Base-by-base conservation (phyloP, 2,888 invertebrate species). In the Lasioglossum vierecki region DNA sequence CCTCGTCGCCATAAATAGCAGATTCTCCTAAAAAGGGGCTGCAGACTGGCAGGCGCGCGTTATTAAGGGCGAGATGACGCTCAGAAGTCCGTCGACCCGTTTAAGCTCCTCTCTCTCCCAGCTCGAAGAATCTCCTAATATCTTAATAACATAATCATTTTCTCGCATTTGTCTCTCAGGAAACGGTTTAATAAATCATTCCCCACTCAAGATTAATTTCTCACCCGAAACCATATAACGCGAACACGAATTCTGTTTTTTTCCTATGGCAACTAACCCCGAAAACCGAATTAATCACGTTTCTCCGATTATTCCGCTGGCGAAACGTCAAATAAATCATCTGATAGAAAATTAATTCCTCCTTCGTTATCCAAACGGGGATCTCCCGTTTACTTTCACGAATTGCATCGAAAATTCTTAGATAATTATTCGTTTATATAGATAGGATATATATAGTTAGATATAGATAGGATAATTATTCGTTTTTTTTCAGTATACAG, bases 1-100 rank as follows among this genome's bases (percentile, higher is more conserved):
- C 76, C 77, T 60, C 63, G 39, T 76, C 81, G 72, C 57, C 90
- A 83, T 87, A 89, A 90, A 91, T 87, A 83, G 81, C 82, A 82
- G 79, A 82, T 88, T 80, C 83, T 70, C 68, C 79, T 74, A 82
- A 84, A 82, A 88, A 76, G 80, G 72, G 79, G 68, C 60, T 76
- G 73, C 68, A 76, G 66, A 53, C 76, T 44, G 78, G 57, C 71
- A 76, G 44, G 49, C 70, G 79, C 75, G 83, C 76, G 83, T 83
- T 88, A 83, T 85, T 83, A 89, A 85, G 87, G 77, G 79, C 41
- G 79, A 70, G 75, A 79, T 83, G 79, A 89, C 68, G 81, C 76
- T 74, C 63, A 70, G 66, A 79, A 83, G 66, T 77, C 68, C 71
- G 68, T 44, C 80, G 63, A 70, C 44, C 73, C 35, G 79, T 71